Conservation (phyloP, 2,797 vertebrate genomes). For the Chelmon rostratus region DNA sequence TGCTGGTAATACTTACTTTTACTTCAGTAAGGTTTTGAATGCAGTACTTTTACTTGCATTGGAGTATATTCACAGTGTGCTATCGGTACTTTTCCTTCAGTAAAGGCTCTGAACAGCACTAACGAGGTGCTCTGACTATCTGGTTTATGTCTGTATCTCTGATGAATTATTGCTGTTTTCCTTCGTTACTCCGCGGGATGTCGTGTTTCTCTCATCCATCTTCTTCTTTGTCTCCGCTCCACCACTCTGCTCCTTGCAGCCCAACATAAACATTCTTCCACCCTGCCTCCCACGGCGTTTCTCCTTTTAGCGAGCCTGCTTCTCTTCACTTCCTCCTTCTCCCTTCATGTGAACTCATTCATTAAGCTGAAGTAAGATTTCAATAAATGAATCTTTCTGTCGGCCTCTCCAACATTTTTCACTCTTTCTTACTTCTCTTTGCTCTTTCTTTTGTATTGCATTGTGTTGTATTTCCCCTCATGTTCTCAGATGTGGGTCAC, state of each 20-base stretch:
- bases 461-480: no score
- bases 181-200: background rate
- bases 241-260: background rate
- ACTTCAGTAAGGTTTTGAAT: no score
- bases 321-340: slow-evolving; percentile 10
- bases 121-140: background rate
- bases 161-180: slow-evolving; percentile 17
- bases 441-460: no score
- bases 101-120: background rate
- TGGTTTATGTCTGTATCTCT: slow-evolving; percentile 29
- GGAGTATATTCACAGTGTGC: no score
- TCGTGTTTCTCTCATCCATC: background rate
- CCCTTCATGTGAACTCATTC: background rate
- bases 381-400: background rate
- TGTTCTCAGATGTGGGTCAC: background rate
- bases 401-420: background rate
- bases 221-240: slow-evolving; percentile 13
- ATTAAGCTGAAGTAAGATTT: background rate
- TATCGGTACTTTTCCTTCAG: background rate
- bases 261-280: slow-evolving; percentile 50
- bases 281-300: slow-evolving; percentile 37
- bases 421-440: background rate
- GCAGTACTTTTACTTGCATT: no score
- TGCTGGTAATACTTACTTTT: no score
- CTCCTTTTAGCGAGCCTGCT: background rate